phyloP scores from a whole-genome alignment of 2,888 invertebrate species.

The Drosophila subquinaria region DNA sequence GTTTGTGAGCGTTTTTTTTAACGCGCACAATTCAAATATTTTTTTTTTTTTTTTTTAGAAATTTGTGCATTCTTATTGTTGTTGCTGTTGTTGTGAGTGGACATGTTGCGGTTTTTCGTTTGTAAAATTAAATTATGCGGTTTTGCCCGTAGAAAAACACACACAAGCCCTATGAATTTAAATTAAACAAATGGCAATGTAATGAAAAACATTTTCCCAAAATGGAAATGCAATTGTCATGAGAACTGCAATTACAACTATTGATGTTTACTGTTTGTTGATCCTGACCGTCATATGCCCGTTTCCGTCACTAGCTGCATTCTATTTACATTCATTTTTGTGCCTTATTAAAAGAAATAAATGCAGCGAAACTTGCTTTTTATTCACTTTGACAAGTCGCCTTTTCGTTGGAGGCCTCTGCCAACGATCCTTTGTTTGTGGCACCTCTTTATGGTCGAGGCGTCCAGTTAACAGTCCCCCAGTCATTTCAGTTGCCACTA shows the following conservation, averaged over 20 bases:
- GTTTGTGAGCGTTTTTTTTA: conserved; percentile 49
- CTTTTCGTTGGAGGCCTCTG: background rate
- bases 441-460: conserved; percentile 45
- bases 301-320: conserved; percentile 5
- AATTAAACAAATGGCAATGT: conserved; percentile 47
- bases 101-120: conserved; percentile 73
- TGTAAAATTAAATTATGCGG: conserved; percentile 77
- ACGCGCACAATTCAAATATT: conserved; percentile 10
- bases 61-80: conserved; percentile 32
- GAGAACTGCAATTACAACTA: conserved; percentile 35
- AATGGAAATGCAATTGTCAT: conserved; percentile 48
- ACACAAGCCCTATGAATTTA: conserved; percentile 20
- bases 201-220: conserved; percentile 47
- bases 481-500: conserved; percentile 46
- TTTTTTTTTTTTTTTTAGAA: conserved; percentile 20
- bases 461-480: conserved; percentile 52
- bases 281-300: conserved; percentile 33
- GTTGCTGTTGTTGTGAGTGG: conserved; percentile 43
- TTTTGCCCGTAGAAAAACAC: conserved; percentile 29
- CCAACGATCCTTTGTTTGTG: conserved; percentile 47
- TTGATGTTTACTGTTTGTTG: conserved; percentile 31
- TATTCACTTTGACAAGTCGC: conserved; percentile 36
- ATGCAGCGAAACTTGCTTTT: conserved; percentile 5
- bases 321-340: background rate
- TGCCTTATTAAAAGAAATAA: conserved; percentile 38